Percentiles rank a stretch among this genome's conserved stretches.
Evolutionary conservation across 2,113 vertebrate species (phyloP).

Genomic region (Numida meleagris): DNA sequence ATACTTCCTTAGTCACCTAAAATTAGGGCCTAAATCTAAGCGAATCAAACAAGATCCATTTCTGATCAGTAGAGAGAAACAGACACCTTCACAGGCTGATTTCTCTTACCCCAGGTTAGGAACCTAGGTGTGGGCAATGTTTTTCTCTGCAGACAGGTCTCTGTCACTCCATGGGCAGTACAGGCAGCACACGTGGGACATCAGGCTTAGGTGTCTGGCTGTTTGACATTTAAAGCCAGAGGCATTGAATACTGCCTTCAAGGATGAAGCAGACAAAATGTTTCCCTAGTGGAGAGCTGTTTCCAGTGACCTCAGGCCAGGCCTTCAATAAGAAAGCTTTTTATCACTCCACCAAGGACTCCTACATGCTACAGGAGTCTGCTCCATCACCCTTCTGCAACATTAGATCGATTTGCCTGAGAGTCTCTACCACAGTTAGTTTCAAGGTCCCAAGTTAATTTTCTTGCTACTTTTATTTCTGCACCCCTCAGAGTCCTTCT

Average conservation of each 20-base stretch:
- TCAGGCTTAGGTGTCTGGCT: neutral
- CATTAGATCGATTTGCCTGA: neutral
- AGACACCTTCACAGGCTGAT: neutral
- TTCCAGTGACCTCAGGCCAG: neutral
- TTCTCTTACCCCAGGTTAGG: neutral
- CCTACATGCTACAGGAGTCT: neutral
- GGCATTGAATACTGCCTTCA: neutral
- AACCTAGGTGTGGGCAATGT: neutral
- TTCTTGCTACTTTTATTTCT: slow-evolving; percentile 18
- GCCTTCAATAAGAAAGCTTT: slow-evolving; percentile 9
- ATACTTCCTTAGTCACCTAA: neutral
- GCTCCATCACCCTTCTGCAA: neutral
- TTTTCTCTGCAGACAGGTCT: neutral
- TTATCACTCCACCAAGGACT: slow-evolving; percentile 31
- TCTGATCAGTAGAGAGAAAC: neutral
- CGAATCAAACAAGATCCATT: fast-evolving
- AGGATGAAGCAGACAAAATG: neutral
- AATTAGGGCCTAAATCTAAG: neutral
- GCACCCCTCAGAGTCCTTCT: neutral
- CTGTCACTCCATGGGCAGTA: neutral
- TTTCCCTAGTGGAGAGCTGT: neutral
- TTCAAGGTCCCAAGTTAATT: slow-evolving; percentile 58
- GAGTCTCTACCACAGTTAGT: neutral
- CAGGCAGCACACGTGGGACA: neutral
- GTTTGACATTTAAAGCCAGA: neutral